These are phyloP conservation scores for Drosophila monieri DNA, from an alignment of 2,888 invertebrate species.

Conservation along the genomic window DNA sequence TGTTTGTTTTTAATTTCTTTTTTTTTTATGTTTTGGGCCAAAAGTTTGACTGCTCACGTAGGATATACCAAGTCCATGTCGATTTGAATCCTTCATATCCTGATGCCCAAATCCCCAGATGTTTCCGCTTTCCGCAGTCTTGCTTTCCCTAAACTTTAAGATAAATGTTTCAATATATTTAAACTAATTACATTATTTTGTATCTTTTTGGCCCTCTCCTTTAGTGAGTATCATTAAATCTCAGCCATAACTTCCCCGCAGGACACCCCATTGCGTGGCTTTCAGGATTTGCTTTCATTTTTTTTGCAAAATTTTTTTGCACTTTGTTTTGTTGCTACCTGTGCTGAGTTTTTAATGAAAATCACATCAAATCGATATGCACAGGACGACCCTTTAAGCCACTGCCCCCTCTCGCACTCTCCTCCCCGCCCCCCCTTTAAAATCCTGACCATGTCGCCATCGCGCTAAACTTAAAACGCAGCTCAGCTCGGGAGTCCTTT, in stretches of 20 bases:
- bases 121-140: conserved; percentile 38
- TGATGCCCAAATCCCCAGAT: conserved; percentile 19
- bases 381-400: conserved; percentile 39
- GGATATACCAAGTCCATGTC: neutral
- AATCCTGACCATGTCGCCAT: conserved; percentile 24
- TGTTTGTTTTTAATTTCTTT: conserved; percentile 73
- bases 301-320: neutral
- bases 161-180: neutral
- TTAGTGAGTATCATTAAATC: neutral
- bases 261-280: conserved; percentile 49
- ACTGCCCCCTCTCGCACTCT: neutral
- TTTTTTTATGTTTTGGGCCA: neutral
- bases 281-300: conserved; percentile 30
- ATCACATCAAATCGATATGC: conserved; percentile 75
- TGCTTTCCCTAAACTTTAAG: conserved; percentile 19
- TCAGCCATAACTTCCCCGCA: neutral
- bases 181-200: neutral
- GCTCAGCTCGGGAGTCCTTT: conserved; percentile 15
- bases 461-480: conserved; percentile 47
- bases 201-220: neutral
- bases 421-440: neutral
- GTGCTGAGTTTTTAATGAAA: conserved; percentile 72
- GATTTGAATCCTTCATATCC: neutral
- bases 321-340: conserved; percentile 54
- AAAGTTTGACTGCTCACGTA: conserved; percentile 52